These are phyloP conservation scores for Enchytraeus crypticus DNA, from an alignment of 2,888 invertebrate species.

Conservation along the genomic window DNA sequence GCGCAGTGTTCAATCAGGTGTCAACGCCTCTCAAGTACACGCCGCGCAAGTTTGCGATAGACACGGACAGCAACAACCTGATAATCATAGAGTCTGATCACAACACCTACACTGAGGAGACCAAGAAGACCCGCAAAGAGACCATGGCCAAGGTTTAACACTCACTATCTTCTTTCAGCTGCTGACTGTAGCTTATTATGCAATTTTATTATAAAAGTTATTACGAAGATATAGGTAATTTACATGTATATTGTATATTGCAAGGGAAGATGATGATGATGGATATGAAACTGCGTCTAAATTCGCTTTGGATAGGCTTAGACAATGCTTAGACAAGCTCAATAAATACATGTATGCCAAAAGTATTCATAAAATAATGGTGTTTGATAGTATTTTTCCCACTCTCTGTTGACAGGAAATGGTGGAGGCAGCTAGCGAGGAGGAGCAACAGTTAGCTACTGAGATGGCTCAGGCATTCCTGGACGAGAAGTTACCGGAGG, in stretches of 20 bases:
- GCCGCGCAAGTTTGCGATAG: constrained; percentile 85
- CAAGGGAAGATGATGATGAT: too few relatives aligned
- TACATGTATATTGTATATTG: too few relatives aligned
- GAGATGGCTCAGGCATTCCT: constrained; percentile 96
- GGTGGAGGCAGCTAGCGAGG: constrained; percentile 90
- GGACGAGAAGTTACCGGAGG: constrained; percentile 86
- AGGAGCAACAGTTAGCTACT: constrained; percentile 86
- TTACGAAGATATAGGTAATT: too few relatives aligned
- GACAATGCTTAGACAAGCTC: too few relatives aligned
- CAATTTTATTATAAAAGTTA: too few relatives aligned
- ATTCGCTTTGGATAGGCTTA: too few relatives aligned
- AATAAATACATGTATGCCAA: too few relatives aligned
- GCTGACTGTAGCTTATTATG: too few relatives aligned
- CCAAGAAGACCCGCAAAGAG: constrained; percentile 78
- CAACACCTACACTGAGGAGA: constrained; percentile 93
- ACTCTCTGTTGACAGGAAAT: constrained; percentile 57
- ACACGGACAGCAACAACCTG: constrained; percentile 79
- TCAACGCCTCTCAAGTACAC: constrained; percentile 88
- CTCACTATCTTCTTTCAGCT: too few relatives aligned
- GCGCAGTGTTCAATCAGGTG: constrained; percentile 91
- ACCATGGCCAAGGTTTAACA: constrained; percentile 92
- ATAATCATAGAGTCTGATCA: constrained; percentile 93
- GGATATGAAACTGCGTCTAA: too few relatives aligned
- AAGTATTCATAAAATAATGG: too few relatives aligned
- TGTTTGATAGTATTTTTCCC: too few relatives aligned